Evolutionary conservation across 2,113 vertebrate genomes (phyloP).

Genomic region (Lonchura striata): DNA sequence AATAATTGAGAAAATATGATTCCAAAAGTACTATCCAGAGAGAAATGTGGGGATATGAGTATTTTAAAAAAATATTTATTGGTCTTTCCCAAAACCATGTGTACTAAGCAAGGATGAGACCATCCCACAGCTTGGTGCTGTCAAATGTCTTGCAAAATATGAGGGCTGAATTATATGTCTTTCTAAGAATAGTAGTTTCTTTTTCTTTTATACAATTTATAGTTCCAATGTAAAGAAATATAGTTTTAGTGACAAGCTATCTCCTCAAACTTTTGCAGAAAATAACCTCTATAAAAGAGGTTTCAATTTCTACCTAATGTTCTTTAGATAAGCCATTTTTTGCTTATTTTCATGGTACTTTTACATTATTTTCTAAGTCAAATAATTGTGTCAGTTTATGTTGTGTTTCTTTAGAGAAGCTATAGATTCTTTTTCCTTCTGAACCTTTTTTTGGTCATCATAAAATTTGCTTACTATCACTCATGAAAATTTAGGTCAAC

Average conservation of each 20-base stretch:
- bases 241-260: background rate
- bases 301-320: background rate
- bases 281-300: accelerated
- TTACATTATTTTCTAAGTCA: background rate
- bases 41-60: background rate
- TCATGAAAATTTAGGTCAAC: background rate
- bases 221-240: background rate
- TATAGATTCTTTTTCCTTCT: background rate
- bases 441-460: background rate
- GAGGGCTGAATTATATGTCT: background rate
- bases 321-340: background rate
- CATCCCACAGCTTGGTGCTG: background rate
- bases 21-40: background rate
- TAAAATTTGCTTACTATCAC: background rate
- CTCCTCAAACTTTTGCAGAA: background rate
- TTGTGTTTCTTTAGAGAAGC: background rate
- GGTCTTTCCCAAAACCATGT: background rate
- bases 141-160: background rate
- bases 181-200: background rate
- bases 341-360: background rate
- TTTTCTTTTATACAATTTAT: background rate
- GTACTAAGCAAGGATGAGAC: background rate
- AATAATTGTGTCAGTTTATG: background rate
- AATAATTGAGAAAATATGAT: background rate
- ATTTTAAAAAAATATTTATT: background rate